Conservation (phyloP, 2,113 vertebrate species). For the Actinemys pallida region DNA sequence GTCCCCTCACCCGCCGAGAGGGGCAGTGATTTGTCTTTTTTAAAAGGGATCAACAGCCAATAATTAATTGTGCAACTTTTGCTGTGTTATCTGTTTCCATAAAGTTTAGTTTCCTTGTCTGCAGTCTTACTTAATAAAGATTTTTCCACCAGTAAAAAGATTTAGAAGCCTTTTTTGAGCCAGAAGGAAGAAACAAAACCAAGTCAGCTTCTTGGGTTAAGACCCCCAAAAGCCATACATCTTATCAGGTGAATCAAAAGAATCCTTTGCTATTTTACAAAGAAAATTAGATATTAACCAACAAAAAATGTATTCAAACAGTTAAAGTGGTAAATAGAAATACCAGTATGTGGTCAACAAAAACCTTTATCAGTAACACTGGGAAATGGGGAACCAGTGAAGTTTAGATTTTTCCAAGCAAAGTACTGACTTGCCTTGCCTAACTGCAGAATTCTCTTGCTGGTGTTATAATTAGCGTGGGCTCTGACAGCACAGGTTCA, state of each 20-base stretch:
- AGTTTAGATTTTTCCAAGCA: not conserved
- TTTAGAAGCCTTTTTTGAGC: not conserved
- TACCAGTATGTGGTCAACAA: not conserved
- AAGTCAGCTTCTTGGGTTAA: not conserved
- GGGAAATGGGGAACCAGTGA: not conserved
- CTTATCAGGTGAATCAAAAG: not conserved
- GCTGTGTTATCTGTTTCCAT: not conserved
- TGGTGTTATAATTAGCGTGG: not conserved
- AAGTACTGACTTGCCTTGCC: not conserved
- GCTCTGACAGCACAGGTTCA: not conserved
- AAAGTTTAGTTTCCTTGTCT: not conserved
- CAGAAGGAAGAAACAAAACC: not conserved
- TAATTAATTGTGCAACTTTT: not conserved
- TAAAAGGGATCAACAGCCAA: not conserved
- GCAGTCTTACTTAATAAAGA: not conserved
- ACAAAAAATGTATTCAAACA: not conserved
- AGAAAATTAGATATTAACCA: not conserved
- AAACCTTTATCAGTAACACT: not conserved
- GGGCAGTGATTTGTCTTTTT: not conserved
- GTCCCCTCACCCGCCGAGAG: accelerated
- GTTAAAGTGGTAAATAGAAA: not conserved
- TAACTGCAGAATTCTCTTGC: not conserved
- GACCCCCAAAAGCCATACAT: not conserved
- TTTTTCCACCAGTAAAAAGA: not conserved
- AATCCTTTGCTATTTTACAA: not conserved